Evolutionary conservation across 1,140 invertebrate genomes (phyloP), one percentile per base, ranked within the genome.

Genomic region (Aphelenchoides fujianensis): DNA sequence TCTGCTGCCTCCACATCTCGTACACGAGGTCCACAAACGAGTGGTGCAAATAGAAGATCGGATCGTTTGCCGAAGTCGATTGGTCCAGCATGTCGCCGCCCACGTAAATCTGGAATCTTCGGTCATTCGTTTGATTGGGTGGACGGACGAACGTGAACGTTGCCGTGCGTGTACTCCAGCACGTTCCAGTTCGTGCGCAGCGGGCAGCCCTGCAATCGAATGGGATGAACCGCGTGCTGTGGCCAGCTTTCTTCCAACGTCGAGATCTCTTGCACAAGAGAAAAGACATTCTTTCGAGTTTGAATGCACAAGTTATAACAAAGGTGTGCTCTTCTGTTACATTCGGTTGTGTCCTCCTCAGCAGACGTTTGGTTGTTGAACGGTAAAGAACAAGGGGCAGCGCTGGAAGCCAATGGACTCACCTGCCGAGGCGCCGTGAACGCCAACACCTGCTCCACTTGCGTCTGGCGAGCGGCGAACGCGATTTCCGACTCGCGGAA

Each of bases 11-110:
- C 80, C 83, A 83, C 35, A 76, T 57, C 48, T 83, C 82, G 78
- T 79, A 83, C 52, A 83, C 68, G 34, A 71, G 76, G 73, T 86
- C 86, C 9, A 86, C 79, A 73, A 85, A 66, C 2, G 28, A 86
- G 7, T 77, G 71, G 62, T 79, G 78, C 41, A 79, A 70, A 16
- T 78, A 41, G 64, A 78, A 79, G 70, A 79, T 69, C 1, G 78
- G 78, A 71, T 86, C 86, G 71, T 81, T 85, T 23, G 85, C 79
- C 16, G 75, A 75, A 0, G 79, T 80, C 7, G 71, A 74, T 27
- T 68, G 41, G 62, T 71, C 35, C 36, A 81, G 69, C 81, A 82
- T 83, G 71, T 83, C 81, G 2, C 80, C 80, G 52, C 71, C 81
- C 62, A 79, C 74, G 72, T 28, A 82, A 48, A 63, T 83, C 68